phyloP scores from a whole-genome alignment of 2,888 invertebrate species.

The Masnerella sp. region DNA sequence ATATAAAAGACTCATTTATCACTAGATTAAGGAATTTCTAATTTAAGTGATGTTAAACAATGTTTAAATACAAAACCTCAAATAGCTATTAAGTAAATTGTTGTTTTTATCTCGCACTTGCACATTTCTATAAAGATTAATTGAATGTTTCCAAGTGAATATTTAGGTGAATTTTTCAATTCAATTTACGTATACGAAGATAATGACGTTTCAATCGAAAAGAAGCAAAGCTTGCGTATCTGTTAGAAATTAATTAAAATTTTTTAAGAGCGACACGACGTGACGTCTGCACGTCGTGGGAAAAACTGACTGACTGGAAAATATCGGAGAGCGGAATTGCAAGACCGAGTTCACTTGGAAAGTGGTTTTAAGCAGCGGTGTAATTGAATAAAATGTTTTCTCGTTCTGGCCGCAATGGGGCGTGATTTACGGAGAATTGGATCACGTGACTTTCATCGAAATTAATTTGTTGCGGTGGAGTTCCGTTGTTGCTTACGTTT shows the following conservation, averaged over 20 bases:
- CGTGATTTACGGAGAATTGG: slow-evolving; percentile 32
- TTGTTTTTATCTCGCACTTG: no score
- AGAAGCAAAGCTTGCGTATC: no score
- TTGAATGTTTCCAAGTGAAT: no score
- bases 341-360: slow-evolving; percentile 4
- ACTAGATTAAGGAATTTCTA: no score
- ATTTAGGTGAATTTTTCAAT: no score
- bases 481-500: slow-evolving; percentile 8
- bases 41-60: no score
- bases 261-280: neutral
- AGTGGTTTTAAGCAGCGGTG: slow-evolving; percentile 25
- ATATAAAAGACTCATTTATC: no score
- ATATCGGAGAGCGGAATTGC: slow-evolving; percentile 22
- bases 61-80: no score
- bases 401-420: slow-evolving; percentile 23
- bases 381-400: slow-evolving; percentile 41
- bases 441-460: slow-evolving; percentile 39
- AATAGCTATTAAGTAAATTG: no score
- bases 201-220: no score
- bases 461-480: slow-evolving; percentile 16
- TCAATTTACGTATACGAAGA: no score
- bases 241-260: slow-evolving; percentile 18
- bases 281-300: neutral
- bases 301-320: slow-evolving; percentile 15
- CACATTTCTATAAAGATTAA: no score